Evolutionary conservation across 2,888 invertebrate species (phyloP).

Genomic region (Eristalinus aeneus): DNA sequence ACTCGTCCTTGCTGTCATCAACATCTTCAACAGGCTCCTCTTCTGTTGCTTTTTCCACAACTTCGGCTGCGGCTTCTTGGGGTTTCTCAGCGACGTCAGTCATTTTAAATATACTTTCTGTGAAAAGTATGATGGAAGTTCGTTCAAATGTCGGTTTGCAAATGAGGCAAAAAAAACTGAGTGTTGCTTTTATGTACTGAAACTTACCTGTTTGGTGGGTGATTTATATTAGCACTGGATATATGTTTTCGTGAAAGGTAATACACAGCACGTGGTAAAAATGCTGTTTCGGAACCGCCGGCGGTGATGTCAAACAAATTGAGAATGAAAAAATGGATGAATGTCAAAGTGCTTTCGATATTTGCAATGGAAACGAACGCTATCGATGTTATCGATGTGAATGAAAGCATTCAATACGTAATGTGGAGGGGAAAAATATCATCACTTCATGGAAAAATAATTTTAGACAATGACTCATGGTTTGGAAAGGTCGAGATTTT

Average conservation of each 20-base stretch:
- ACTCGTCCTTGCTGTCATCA: conserved; percentile 17
- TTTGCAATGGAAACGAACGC: background rate
- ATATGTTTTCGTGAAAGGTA: background rate
- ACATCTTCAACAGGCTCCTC: conserved; percentile 22
- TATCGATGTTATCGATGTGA: conserved; percentile 22
- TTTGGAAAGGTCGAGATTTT: no score
- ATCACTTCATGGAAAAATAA: background rate
- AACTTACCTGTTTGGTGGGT: conserved; percentile 22
- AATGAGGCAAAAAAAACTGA: background rate
- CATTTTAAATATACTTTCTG: conserved; percentile 73
- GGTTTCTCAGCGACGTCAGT: conserved; percentile 75
- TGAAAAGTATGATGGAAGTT: conserved; percentile 24
- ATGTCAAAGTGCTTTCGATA: conserved; percentile 11
- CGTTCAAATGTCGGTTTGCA: background rate
- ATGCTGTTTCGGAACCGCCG: conserved; percentile 46
- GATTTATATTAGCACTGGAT: background rate
- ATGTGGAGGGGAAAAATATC: background rate
- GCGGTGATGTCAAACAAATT: conserved; percentile 64
- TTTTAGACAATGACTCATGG: background rate
- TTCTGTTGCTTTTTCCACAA: conserved; percentile 40
- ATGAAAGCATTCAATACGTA: background rate
- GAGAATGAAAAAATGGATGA: conserved; percentile 44
- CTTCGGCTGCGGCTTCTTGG: conserved; percentile 59
- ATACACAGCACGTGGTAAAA: conserved; percentile 46
- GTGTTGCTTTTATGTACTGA: background rate